phyloP scores from a whole-genome alignment of 2,888 invertebrate species.

The Dione juno region DNA sequence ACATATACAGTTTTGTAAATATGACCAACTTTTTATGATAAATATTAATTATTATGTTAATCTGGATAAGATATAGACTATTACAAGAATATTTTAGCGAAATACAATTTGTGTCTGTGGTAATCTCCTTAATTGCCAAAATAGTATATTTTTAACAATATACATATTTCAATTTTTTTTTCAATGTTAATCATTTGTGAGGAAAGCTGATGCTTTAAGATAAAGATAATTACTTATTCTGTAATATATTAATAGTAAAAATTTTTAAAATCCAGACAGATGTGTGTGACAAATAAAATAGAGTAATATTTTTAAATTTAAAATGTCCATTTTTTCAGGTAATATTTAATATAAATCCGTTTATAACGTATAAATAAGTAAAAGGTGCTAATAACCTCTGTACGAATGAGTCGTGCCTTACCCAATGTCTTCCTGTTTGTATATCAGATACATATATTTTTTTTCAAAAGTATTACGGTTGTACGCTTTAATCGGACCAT shows the following conservation, averaged over 20 bases:
- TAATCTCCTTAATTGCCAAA: conserved; percentile 84
- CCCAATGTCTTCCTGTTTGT: conserved; percentile 66
- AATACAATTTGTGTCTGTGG: conserved; percentile 69
- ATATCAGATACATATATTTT: conserved; percentile 32
- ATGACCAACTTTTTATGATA: conserved; percentile 31
- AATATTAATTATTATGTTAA: conserved; percentile 32
- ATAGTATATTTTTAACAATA: conserved; percentile 59
- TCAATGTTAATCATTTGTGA: conserved; percentile 15
- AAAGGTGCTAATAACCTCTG: conserved; percentile 48
- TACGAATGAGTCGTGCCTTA: conserved; percentile 62
- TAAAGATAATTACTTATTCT: not conserved
- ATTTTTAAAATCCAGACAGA: not conserved
- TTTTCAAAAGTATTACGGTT: conserved; percentile 77
- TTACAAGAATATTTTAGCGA: conserved; percentile 45
- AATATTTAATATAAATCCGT: conserved; percentile 32
- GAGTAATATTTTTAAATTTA: not conserved
- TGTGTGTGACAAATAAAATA: not conserved
- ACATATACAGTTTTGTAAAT: conserved; percentile 36
- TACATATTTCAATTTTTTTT: conserved; percentile 39
- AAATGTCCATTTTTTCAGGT: not conserved
- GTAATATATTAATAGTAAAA: not conserved
- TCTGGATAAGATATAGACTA: conserved; percentile 41
- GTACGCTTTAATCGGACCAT: conserved; percentile 76
- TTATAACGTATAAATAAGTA: conserved; percentile 38
- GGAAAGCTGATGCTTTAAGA: conserved; percentile 32